Evolutionary conservation across 2,797 vertebrate genomes (phyloP), one percentile per base, ranked within the genome.

Genomic region (Melanotaenia parkinsoni): DNA sequence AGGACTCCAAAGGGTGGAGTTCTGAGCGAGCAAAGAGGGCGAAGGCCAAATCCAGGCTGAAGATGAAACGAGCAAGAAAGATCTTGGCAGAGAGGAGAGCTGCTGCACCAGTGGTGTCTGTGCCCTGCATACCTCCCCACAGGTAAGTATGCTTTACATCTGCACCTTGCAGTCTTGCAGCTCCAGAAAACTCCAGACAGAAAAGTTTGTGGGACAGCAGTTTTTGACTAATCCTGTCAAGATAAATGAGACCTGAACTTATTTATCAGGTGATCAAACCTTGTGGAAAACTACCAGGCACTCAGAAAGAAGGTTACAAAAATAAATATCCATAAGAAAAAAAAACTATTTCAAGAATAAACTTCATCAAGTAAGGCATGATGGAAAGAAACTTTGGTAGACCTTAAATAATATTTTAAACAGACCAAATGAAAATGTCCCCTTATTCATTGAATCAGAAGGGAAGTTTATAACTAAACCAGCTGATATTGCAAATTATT

Each of bases 51-150:
- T 99, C 98, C 14, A 94, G 98, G 77, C 95, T 98, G 78, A 99
- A 99, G 91, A 99, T 99, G 97, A 99, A 99, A 86, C 97, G 97
- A 79, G 98, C 98, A 0, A 93, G 98, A 68, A 99, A 99, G 93
- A 99, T 99, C 86, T 88, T 99, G 80, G 98, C 98, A 0, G 98
- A 99, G 91, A 98, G 98, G 88, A 95, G 98, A 89, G 98, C 97
- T 0, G 98, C 98, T 0, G 98, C 98, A 0, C 98, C 98, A 0
- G 98, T 99, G 40, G 98, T 99, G 70, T 99, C 98, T 0, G 98
- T 99, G 74, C 98, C 98, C 66, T 99, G 98, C 84, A 99, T 99
- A 63, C 98, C 98, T 1, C 98, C 98, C 0, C 98, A 99, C 92
- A 98, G 98, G 98, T 99, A 72, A 26, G 37, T 0, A 6, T 14